Conservation (phyloP, 1,140 invertebrate genomes). For the Drosophila truncata region DNA sequence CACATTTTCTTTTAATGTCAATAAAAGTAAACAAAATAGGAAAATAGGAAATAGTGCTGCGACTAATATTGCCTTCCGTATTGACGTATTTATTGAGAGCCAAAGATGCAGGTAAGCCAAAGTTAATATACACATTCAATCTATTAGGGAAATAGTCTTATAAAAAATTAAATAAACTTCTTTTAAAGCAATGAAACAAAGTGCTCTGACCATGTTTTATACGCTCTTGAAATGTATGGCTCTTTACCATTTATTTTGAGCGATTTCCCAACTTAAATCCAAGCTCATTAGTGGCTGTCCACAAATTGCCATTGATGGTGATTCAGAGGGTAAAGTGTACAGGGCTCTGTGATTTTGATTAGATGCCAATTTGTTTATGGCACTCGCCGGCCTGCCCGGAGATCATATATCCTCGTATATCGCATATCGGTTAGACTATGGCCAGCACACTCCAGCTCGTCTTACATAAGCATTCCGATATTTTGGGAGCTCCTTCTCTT, state of each 20-base stretch:
- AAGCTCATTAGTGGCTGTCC: constrained; percentile 14
- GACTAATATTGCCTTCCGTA: not conserved
- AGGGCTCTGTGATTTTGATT: constrained; percentile 30
- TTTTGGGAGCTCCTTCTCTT: constrained; percentile 39
- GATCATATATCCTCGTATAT: constrained; percentile 43
- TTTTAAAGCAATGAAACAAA: not conserved
- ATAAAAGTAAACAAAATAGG: not conserved
- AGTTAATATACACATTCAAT: not conserved
- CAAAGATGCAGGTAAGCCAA: not conserved
- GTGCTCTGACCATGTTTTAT: not conserved
- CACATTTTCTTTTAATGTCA: no score
- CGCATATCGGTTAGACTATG: constrained; percentile 36
- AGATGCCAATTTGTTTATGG: constrained; percentile 55
- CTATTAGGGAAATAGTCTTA: not conserved
- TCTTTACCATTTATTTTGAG: not conserved
- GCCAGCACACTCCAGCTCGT: constrained; percentile 47
- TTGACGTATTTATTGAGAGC: not conserved
- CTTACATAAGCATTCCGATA: constrained; percentile 35
- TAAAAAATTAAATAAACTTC: not conserved
- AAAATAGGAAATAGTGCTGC: not conserved
- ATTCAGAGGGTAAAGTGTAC: constrained; percentile 10
- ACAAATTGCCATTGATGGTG: constrained; percentile 22
- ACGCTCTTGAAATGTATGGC: not conserved
- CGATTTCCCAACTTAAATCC: no score
- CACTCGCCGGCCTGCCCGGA: constrained; percentile 28